Base-by-base conservation (phyloP, 2,113 vertebrate genomes). In the Chauna torquata region DNA sequence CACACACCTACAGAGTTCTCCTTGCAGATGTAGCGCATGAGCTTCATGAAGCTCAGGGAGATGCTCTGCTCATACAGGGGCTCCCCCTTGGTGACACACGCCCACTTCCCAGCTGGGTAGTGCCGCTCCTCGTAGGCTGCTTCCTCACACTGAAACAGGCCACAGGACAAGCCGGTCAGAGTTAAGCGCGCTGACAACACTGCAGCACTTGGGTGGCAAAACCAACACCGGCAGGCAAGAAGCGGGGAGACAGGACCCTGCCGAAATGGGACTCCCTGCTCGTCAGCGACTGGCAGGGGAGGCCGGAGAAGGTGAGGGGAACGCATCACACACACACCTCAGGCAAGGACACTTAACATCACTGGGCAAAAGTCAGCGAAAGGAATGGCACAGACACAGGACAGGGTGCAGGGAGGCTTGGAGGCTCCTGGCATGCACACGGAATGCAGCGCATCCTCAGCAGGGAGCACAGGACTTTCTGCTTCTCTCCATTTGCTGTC, bases 21-120 rank as follows among this genome's bases (percentile, higher is more conserved):
- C 84, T 98, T 98, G 94, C 99, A 99, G 98, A 99, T 99, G 97
- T 98, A 99, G 71, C 98, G 97, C 98, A 99, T 99, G 82, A 99
- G 96, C 89, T 99, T 99, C 99, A 99, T 99, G 97, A 99, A 99
- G 94, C 91, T 98, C 91, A 97, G 80, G n/a, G 98, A 99, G 96
- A 98, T 98, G 98, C 98, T 99, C 97, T 99, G 99, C 75, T 99
- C 99, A 38, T 99, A 99, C 75, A 98, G 91, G 18, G 97, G 69
- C 49, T 99, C 99, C 16, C 88, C 94, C 36, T 72, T 90, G 28
- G 97, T 99, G 93, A 99, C 94, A 77, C 97, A 98, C 2, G 98
- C 98, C 99, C 99, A 99, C 92, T 98, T 97, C 17, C 99, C 98
- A 9, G 98, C 97, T 3, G 99, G 98, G 71, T 99, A 99, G 66